Percentiles rank a stretch among this genome's conserved stretches.
Evolutionary conservation across 1,140 invertebrate genomes (phyloP).

Genomic region (Diabrotica virgifera): DNA sequence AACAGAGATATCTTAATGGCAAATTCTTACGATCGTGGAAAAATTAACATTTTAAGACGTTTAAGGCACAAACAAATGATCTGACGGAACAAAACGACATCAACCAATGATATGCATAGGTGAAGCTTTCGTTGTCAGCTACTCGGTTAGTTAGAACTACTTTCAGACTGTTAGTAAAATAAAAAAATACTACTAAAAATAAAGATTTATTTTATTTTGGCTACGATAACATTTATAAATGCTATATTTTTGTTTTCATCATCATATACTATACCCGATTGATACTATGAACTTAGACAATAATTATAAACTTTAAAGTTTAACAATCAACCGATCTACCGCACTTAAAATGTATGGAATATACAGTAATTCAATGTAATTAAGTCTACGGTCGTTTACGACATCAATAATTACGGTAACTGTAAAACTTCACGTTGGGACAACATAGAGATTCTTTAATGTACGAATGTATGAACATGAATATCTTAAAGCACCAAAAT

Average conservation of each 20-base stretch:
- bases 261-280: slow-evolving; percentile 20
- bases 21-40: too few species aligned
- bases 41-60: background rate
- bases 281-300: slow-evolving; percentile 21
- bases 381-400: too few species aligned
- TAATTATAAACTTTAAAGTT: slow-evolving; percentile 28
- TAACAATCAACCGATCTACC: slow-evolving; percentile 35
- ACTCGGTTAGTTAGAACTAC: background rate
- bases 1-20: too few species aligned
- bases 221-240: slow-evolving; percentile 18
- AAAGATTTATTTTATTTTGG: slow-evolving; percentile 16
- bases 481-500: too few species aligned
- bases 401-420: too few species aligned
- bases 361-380: too few species aligned
- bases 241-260: slow-evolving; percentile 16
- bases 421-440: too few species aligned
- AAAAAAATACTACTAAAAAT: slow-evolving; percentile 20
- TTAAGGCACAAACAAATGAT: slow-evolving; percentile 12
- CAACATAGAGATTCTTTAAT: too few species aligned
- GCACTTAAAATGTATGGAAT: slow-evolving; percentile 16
- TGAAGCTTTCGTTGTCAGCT: slow-evolving; percentile 12
- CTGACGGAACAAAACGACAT: background rate
- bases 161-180: slow-evolving; percentile 15
- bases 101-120: slow-evolving; percentile 11
- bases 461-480: too few species aligned